Base-by-base conservation (phyloP, 2,113 vertebrate species). In the Tetraodon nigroviridis region DNA sequence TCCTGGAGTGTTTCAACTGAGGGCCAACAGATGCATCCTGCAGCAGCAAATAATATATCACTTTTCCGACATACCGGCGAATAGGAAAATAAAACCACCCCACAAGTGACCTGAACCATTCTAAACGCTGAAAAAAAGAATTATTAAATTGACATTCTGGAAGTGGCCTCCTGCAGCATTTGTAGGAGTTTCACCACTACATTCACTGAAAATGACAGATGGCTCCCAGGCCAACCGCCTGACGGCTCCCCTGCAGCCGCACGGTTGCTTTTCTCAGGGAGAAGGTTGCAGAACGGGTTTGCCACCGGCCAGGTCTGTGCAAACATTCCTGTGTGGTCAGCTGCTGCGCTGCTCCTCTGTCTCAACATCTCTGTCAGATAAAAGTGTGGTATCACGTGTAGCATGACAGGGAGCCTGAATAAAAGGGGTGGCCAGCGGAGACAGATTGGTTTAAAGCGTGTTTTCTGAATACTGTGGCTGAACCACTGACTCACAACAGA, bases 291-390 rank as follows among this genome's bases (percentile, higher is more conserved):
- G 20, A 72, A 67, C 40, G 50, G 69, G 52, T 75, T 61, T 52
- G 69, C 66, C 5, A 5, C 55, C 48, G 51, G 50, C 55, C 27
- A 7, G 49, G 67, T 62, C 68, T 84, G 60, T 72, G 85, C 73
- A 87, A 85, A 87, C 82, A 69, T 24, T 51, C 44, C 1, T 80
- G 54, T 85, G 78, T 86, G 84, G 80, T 75, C 83, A 86, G 84
- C 83, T 76, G 88, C 61, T 55, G 51, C 58, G 67, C 69, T 58
- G 22, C 52, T 61, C 29, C 52, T 61, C 58, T 54, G 51, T 18
- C 67, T 71, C 66, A 46, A 52, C 52, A 64, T 20, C 29, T 53
- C 17, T 55, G 51, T 19, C 22, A n/a, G 41, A 24, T 53, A 20
- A 56, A 47, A 53, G 19, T 8, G 7, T 50, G 1, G 11, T 49